A percentile compares a stretch with the other conserved stretches of the same genome.
These are phyloP conservation scores for Drosophila tsacasi DNA, from an alignment of 1,140 invertebrate genomes.

Conservation along the genomic window DNA sequence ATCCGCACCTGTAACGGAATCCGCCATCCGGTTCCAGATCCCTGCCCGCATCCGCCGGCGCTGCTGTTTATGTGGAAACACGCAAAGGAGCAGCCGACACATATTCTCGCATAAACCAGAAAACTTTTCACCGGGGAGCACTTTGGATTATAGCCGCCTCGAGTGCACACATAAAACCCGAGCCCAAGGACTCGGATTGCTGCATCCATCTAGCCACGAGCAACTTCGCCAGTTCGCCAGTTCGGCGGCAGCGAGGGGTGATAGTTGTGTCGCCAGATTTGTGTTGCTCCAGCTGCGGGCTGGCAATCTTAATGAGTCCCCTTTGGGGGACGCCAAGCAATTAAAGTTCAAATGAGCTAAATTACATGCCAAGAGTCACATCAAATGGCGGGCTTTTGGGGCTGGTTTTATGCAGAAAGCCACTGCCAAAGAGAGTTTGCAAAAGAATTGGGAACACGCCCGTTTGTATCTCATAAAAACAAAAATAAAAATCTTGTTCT, in stretches of 20 bases:
- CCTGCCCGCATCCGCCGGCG: conserved; percentile 32
- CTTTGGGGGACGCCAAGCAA: conserved; percentile 53
- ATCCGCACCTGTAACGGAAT: conserved; percentile 20
- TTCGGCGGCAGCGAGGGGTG: not conserved
- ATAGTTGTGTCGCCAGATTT: conserved; percentile 55
- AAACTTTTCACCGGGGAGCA: conserved; percentile 76
- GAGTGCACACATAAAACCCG: conserved; percentile 77
- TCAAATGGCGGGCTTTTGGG: conserved; percentile 31
- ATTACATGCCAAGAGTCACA: conserved; percentile 42
- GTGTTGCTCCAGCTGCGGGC: conserved; percentile 45
- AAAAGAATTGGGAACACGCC: not conserved
- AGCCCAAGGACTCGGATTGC: conserved; percentile 52
- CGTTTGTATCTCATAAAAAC: not conserved
- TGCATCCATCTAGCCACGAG: conserved; percentile 43
- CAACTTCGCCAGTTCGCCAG: conserved; percentile 12
- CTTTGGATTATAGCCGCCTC: conserved; percentile 75
- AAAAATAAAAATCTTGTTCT: not conserved
- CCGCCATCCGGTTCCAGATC: conserved; percentile 1
- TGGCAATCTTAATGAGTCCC: conserved; percentile 53
- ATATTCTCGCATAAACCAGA: conserved; percentile 57
- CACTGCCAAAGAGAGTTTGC: not conserved
- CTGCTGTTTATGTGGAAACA: conserved; percentile 36
- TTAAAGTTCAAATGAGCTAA: conserved; percentile 57
- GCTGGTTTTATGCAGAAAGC: conserved; percentile 12
- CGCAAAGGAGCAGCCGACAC: conserved; percentile 37